Evolutionary conservation across 2,888 invertebrate species (phyloP).

Genomic region (Nasonovia ribisnigri): DNA sequence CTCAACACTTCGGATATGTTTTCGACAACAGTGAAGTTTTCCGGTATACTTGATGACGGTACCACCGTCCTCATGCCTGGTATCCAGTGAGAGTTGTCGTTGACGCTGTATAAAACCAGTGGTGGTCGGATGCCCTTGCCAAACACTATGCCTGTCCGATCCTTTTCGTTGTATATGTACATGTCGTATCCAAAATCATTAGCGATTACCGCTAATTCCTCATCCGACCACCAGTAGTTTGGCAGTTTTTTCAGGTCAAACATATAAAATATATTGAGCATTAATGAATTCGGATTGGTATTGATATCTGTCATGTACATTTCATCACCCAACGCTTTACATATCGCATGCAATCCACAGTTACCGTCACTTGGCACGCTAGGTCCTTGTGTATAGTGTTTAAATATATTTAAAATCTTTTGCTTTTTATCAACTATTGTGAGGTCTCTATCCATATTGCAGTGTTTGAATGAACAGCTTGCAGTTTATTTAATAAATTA

Average conservation of each 20-base stretch:
- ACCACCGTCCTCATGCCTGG: not conserved
- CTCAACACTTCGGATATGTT: not conserved
- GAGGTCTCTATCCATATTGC: not conserved
- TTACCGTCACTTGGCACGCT: not conserved
- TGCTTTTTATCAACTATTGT: not conserved
- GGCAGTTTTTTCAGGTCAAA: not conserved
- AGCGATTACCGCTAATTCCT: not conserved
- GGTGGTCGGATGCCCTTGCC: not conserved
- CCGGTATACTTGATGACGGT: not conserved
- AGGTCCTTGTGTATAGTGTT: not conserved
- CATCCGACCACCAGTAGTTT: not conserved
- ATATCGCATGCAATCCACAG: not conserved
- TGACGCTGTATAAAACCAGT: not conserved
- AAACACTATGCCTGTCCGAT: not conserved
- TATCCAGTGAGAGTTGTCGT: not conserved
- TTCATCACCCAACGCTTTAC: not conserved
- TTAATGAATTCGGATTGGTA: no score
- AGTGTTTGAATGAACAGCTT: not conserved
- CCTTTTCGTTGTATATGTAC: not conserved
- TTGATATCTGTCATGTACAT: not conserved
- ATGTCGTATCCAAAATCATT: conserved; percentile 11
- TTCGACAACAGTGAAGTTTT: not conserved
- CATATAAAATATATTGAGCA: not conserved
- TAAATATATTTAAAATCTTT: not conserved
- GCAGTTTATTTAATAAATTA: not conserved